Conservation (phyloP, 2,888 invertebrate genomes). For the Metacarcinus magister region DNA sequence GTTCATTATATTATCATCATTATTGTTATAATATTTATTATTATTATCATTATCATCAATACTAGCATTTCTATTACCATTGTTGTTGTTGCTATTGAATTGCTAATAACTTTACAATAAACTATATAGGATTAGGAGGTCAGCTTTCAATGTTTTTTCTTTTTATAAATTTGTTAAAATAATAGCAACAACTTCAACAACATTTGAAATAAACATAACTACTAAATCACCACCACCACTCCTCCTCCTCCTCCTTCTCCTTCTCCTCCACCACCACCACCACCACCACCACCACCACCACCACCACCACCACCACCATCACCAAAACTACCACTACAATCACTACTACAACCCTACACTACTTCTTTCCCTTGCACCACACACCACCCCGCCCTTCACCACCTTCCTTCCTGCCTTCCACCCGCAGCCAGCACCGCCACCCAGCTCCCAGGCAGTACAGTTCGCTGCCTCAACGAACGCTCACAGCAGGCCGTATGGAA, state of each 20-base stretch:
- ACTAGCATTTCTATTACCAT: constrained; percentile 34
- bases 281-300: neutral
- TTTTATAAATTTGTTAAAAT: too few relatives aligned
- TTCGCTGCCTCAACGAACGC: constrained; percentile 60
- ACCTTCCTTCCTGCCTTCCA: neutral
- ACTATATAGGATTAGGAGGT: too few relatives aligned
- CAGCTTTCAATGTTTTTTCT: too few relatives aligned
- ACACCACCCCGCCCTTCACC: neutral
- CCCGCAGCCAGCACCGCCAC: constrained; percentile 60
- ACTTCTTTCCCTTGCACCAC: neutral
- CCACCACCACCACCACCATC: neutral
- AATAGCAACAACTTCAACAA: too few relatives aligned
- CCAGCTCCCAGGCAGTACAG: neutral
- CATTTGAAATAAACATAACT: too few relatives aligned
- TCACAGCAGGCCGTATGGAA: constrained; percentile 69
- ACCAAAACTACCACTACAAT: neutral
- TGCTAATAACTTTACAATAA: too few relatives aligned
- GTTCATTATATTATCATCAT: neutral
- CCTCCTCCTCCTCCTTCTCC: neutral
- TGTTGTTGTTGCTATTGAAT: too few relatives aligned
- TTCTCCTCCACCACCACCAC: neutral
- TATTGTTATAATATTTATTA: constrained; percentile 48
- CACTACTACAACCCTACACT: neutral
- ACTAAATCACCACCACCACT: neutral
- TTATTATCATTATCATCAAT: constrained; percentile 49